These are phyloP conservation scores for Champsocephalus gunnari DNA, from an alignment of 2,797 vertebrate genomes.

Conservation along the genomic window DNA sequence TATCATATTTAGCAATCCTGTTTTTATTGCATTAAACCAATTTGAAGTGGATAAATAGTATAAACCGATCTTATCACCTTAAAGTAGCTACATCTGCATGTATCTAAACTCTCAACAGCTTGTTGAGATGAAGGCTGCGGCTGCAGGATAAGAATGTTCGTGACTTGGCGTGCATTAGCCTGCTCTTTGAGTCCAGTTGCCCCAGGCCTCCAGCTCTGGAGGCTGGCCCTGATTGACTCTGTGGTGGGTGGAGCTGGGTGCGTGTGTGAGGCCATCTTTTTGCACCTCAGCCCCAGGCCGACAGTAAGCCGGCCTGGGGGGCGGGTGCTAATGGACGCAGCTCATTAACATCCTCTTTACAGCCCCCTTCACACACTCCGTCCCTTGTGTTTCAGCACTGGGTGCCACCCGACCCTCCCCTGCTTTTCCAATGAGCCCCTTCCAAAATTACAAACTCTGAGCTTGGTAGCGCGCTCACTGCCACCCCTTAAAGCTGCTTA, in stretches of 20 bases:
- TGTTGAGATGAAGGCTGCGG: conserved; percentile 40
- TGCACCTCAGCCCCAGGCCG: conserved; percentile 35
- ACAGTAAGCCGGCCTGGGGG: conserved; percentile 54
- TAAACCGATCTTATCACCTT: conserved; percentile 22
- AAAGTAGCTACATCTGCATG: conserved; percentile 31
- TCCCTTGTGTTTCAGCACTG: conserved; percentile 72
- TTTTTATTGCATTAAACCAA: conserved; percentile 40
- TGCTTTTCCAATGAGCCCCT: conserved; percentile 74
- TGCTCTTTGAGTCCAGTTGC: conserved; percentile 30
- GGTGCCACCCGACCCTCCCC: conserved; percentile 76
- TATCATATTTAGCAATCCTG: background rate
- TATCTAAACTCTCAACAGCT: background rate
- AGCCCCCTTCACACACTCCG: conserved; percentile 75
- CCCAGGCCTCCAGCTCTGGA: conserved; percentile 29
- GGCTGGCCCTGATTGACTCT: conserved; percentile 58
- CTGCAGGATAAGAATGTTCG: conserved; percentile 4
- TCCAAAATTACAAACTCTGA: conserved; percentile 80
- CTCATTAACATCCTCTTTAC: conserved; percentile 82
- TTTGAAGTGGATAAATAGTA: conserved; percentile 29
- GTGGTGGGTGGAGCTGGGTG: conserved; percentile 42
- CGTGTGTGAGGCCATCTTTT: conserved; percentile 55
- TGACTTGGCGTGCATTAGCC: conserved; percentile 21
- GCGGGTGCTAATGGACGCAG: conserved; percentile 76
- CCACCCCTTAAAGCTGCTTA: conserved; percentile 86
- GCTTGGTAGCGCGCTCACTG: conserved; percentile 76